Evolutionary conservation across 2,888 invertebrate species (phyloP).

Genomic region (Dastarcus helophoroides): DNA sequence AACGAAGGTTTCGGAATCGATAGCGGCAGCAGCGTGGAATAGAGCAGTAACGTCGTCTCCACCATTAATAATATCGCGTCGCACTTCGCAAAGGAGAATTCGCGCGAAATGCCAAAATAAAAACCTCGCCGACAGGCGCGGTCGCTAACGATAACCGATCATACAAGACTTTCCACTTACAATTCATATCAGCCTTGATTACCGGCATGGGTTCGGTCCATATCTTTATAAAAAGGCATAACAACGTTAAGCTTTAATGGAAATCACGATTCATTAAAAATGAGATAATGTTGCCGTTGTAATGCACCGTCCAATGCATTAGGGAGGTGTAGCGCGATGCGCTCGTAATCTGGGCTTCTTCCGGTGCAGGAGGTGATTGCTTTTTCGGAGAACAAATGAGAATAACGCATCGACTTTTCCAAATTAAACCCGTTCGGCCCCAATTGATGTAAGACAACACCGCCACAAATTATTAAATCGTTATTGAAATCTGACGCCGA

Average conservation of each 20-base stretch:
- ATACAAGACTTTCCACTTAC: constrained; percentile 34
- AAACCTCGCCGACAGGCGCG: constrained; percentile 15
- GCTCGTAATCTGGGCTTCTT: too few relatives aligned
- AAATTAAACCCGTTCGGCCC: too few relatives aligned
- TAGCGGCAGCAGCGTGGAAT: neutral
- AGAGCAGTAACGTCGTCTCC: neutral
- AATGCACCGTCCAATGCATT: too few relatives aligned
- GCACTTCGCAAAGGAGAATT: constrained; percentile 10
- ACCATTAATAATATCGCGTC: constrained; percentile 5
- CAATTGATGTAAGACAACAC: too few relatives aligned
- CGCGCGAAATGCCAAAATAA: constrained; percentile 21
- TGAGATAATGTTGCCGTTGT: too few relatives aligned
- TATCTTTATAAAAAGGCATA: constrained; percentile 29
- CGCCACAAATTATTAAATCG: too few relatives aligned
- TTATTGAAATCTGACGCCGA: too few relatives aligned
- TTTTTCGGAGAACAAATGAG: too few relatives aligned
- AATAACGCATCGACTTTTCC: too few relatives aligned
- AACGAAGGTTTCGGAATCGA: neutral
- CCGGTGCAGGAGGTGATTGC: too few relatives aligned
- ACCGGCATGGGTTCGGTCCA: constrained; percentile 26
- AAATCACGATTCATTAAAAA: constrained; percentile 31
- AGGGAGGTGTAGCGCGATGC: too few relatives aligned
- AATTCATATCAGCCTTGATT: constrained; percentile 27
- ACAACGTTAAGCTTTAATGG: constrained; percentile 33
- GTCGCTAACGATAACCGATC: constrained; percentile 26